Base-by-base conservation (phyloP, 2,888 invertebrate genomes). In the Ectemnius lituratus region DNA sequence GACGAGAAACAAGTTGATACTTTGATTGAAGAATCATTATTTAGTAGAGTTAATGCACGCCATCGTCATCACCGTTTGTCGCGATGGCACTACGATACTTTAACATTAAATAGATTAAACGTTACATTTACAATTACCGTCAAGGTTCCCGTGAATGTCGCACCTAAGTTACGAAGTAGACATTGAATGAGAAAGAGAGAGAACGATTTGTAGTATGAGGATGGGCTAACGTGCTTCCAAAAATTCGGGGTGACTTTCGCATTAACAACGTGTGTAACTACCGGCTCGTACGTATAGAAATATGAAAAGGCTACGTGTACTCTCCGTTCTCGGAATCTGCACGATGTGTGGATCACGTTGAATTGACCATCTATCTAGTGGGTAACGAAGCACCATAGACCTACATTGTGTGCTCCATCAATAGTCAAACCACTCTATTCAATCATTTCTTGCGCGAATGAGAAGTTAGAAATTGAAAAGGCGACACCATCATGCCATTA, bases 351-450 rank as follows among this genome's bases (percentile, higher is more conserved):
- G 47, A 56, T 75, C 49, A 56, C 27, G 27, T 76, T 69, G 70
- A 73, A 78, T 81, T 73, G 65, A 80, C 65, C 61, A 69, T 70
- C 72, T 71, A 37, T 37, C 37, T 37, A 71, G 14, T 60, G 76
- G 67, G 64, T 80, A 80, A 63, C 52, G 61, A 58, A 62, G 56
- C 67, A 63, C 61, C 27, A 58, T 67, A 37, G 37, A 37, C 37
- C 11, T 37, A 37, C 37, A 8, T 37, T 37, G 6, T 11, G 37
- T 37, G 37, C 37, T 37, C 11, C 37, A 37, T 11, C 37, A 37
- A 37, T 37, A 37, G 37, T 37, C 37, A 37, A 23, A 37, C 37
- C 37, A 6, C 37, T 37, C 37, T 37, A 37, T 11, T 37, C 37
- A 37, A 37, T 37, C 37, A 4, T 37, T 37, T 37, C 11, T 37